Percentiles rank a stretch among this genome's conserved stretches.
Evolutionary conservation across 2,797 vertebrate species (phyloP).

Genomic region (Tadarida brasiliensis): DNA sequence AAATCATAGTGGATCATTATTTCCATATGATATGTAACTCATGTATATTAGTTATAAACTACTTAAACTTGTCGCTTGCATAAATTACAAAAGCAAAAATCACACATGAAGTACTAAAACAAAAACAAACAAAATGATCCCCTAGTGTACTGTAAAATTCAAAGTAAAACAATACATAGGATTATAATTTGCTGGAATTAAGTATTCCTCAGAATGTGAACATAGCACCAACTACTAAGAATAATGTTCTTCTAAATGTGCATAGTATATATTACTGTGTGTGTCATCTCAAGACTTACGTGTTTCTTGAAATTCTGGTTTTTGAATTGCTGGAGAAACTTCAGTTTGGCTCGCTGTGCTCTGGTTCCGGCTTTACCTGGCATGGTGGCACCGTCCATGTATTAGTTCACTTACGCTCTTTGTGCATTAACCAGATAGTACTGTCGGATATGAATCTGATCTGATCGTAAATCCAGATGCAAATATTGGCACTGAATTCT

Average conservation of each 20-base stretch:
- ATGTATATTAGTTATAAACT: neutral
- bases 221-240: neutral
- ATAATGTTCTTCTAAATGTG: slow-evolving; percentile 4
- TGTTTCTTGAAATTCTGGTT: neutral
- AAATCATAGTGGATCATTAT: neutral
- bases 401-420: neutral
- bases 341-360: neutral
- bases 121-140: neutral
- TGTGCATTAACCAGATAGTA: neutral
- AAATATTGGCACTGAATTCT: neutral
- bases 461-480: neutral
- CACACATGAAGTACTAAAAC: neutral
- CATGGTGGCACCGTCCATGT: neutral
- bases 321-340: neutral
- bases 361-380: neutral
- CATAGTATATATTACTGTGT: neutral
- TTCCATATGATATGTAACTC: neutral
- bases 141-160: neutral
- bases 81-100: slow-evolving; percentile 15
- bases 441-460: neutral
- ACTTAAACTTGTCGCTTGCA: neutral
- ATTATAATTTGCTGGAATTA: neutral
- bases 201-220: neutral
- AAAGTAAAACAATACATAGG: neutral
- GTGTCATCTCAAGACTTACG: neutral